Base-by-base conservation (phyloP, 2,797 vertebrate species). In the Sebastes flavidus region DNA sequence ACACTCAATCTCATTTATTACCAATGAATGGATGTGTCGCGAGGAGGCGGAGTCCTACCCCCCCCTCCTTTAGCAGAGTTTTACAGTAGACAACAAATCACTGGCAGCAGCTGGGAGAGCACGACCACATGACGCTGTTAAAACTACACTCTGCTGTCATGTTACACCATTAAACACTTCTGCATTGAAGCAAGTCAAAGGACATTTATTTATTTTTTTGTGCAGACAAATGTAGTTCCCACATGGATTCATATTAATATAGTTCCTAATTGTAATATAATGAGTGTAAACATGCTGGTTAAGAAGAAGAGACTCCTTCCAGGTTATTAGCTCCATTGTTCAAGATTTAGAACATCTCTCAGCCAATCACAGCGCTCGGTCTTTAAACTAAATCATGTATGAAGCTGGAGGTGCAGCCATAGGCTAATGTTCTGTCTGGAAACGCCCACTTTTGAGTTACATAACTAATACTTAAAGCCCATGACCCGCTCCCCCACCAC, bases 21-120 rank as follows among this genome's bases (percentile, higher is more conserved):
- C 89, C 86, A 89, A 86, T 86, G 92, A 93, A 93, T 89, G 94
- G 87, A 84, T 89, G 89, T 84, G 91, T 84, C 78, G 83, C 81
- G 81, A 82, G 92, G 93, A 88, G 95, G 95, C 94, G 95, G 95
- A 88, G 93, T 74, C 80, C 73, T 42, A 2, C 56, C 49, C 75
- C 2, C 49, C 83, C 89, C 75, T 80, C 90, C 89, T 80, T 77
- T 77, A 25, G 32, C 69, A 6, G 66, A 82, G 52, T 66, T 58
- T 22, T 63, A 84, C 85, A 59, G 84, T 60, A 76, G 71, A 77
- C 72, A 58, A 78, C 72, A 58, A 66, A 77, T 72, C 52, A 71
- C 5, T 30, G 10, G 61, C 60, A 36, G 62, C 65, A 75, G 83
- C 72, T 3, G 20, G 42, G 62, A 66, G 66, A 70, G 55, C 75